phyloP scores from a whole-genome alignment of 2,113 vertebrate genomes.

The Empidonax traillii region DNA sequence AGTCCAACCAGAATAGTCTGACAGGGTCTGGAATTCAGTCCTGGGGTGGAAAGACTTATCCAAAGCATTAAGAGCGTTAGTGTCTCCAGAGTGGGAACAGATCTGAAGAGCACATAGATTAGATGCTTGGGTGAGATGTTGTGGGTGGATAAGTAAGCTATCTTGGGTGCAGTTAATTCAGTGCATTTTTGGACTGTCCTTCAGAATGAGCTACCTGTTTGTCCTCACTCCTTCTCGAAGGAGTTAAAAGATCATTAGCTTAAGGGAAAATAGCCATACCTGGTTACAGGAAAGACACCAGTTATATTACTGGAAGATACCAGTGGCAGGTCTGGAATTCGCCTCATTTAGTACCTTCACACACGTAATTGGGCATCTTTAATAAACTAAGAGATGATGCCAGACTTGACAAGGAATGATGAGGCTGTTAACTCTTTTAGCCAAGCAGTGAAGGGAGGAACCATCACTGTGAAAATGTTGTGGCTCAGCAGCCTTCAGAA shows the following conservation, averaged over 20 bases:
- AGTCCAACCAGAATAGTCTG: background rate
- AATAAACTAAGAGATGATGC: background rate
- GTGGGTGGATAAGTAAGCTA: background rate
- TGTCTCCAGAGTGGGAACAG: background rate
- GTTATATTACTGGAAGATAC: background rate
- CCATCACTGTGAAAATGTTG: background rate
- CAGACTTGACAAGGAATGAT: background rate
- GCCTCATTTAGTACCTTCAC: background rate
- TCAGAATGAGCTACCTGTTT: background rate
- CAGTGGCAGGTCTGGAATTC: background rate
- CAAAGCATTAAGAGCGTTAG: background rate
- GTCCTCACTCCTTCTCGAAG: background rate
- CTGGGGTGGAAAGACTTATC: background rate
- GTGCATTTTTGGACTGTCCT: background rate
- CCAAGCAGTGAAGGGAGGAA: background rate
- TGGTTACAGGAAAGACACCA: background rate
- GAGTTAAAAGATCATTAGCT: background rate
- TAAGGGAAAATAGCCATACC: background rate
- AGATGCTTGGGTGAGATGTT: background rate
- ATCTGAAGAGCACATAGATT: background rate
- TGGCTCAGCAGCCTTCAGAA: background rate
- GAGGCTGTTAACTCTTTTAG: background rate
- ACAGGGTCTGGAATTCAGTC: background rate
- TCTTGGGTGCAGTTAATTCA: background rate
- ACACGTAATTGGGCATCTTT: background rate